Percentiles rank a stretch among this genome's conserved stretches.
phyloP scores from a whole-genome alignment of 2,888 invertebrate species.

The Liposcelis brunnea region DNA sequence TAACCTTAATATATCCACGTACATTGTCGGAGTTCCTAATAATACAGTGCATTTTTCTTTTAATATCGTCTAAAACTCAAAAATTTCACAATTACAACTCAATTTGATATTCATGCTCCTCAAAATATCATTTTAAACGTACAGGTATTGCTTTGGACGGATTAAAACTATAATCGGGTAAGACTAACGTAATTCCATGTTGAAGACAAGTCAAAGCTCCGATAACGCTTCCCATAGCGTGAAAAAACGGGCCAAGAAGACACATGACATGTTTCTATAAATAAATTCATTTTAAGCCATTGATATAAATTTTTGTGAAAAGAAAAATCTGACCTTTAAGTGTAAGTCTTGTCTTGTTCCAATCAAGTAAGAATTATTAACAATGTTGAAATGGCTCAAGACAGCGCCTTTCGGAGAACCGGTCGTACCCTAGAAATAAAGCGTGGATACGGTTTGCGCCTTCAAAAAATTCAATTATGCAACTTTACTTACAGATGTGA shows the following conservation, averaged over 20 bases:
- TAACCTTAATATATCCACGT: conserved; percentile 48
- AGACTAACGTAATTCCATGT: conserved; percentile 40
- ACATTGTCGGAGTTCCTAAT: conserved; percentile 77
- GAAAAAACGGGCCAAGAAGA: conserved; percentile 59
- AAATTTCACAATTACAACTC: no score
- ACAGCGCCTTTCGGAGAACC: conserved; percentile 61
- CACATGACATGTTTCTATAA: conserved; percentile 23
- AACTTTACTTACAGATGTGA: conserved; percentile 44
- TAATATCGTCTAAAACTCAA: no score
- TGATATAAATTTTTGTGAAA: no score
- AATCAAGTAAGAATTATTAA: conserved; percentile 56
- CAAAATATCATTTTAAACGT: no score
- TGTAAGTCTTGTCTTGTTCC: conserved; percentile 33
- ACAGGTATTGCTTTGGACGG: conserved; percentile 43
- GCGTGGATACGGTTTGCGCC: not conserved
- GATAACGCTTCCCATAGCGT: conserved; percentile 57
- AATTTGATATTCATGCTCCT: no score
- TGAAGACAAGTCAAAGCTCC: conserved; percentile 39
- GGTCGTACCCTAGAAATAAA: conserved; percentile 45
- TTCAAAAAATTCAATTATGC: not conserved
- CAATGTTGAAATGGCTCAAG: conserved; percentile 48
- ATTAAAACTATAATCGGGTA: conserved; percentile 41
- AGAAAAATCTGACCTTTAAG: conserved; percentile 25
- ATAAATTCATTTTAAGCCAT: no score
- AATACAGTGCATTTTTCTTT: conserved; percentile 43